phyloP scores from a whole-genome alignment of 2,797 vertebrate genomes.

The Bufotes viridis region DNA sequence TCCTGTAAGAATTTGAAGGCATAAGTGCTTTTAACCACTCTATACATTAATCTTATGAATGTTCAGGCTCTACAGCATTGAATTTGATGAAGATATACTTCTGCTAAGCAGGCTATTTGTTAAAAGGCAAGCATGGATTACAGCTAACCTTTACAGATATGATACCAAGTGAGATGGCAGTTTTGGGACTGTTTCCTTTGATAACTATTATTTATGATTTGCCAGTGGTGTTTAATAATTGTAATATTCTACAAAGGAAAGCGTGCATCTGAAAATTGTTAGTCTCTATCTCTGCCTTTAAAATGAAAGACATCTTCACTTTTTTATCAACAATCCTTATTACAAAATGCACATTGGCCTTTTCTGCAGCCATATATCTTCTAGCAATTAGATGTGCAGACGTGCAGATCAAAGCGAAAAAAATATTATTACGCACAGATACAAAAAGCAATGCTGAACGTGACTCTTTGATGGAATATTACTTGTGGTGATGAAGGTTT shows the following conservation, averaged over 20 bases:
- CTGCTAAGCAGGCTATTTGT: slow-evolving; percentile 24
- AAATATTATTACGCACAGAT: slow-evolving; percentile 15
- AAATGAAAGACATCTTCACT: slow-evolving; percentile 13
- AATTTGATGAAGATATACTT: slow-evolving; percentile 30
- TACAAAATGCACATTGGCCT: slow-evolving; percentile 28
- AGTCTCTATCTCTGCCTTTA: not conserved
- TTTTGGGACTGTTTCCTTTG: slow-evolving; percentile 10
- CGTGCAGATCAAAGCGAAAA: slow-evolving; percentile 28
- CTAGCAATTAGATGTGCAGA: slow-evolving; percentile 28
- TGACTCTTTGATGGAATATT: not conserved
- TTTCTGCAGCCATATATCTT: slow-evolving; percentile 24
- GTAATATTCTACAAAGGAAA: slow-evolving; percentile 10
- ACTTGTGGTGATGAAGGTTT: slow-evolving; percentile 18
- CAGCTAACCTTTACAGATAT: slow-evolving; percentile 15
- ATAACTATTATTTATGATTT: slow-evolving; percentile 25
- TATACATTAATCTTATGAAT: slow-evolving; percentile 14
- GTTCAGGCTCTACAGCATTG: slow-evolving; percentile 2
- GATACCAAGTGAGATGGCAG: slow-evolving; percentile 12
- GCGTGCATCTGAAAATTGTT: slow-evolving; percentile 6
- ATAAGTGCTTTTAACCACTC: slow-evolving; percentile 4
- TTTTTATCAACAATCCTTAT: slow-evolving; percentile 16
- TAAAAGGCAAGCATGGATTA: slow-evolving; percentile 31
- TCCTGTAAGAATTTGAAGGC: slow-evolving; percentile 27
- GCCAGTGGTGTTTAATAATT: slow-evolving; percentile 15
- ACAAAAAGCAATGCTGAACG: slow-evolving; percentile 18